Base-by-base conservation (phyloP, 2,888 invertebrate species). In the Heliconius charithonia region DNA sequence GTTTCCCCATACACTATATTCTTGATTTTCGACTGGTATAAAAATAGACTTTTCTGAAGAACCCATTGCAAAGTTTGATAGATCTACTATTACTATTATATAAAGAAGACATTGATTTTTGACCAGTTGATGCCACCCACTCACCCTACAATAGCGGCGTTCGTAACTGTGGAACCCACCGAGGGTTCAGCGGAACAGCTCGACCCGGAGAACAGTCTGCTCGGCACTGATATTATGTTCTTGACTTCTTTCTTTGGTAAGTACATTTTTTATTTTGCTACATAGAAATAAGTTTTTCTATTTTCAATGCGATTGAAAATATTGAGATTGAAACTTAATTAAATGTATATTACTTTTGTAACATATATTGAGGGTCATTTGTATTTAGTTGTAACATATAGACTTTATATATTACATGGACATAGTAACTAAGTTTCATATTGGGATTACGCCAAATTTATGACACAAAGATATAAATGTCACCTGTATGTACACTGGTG, bases 141-240 rank as follows among this genome's bases (percentile, higher is more conserved):
- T 83, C 91, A 93, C 86, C 89, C 95, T 82, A 96, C 96, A 81
- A 96, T 97, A 75, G 90, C 97, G 19, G 96, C 97, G 41, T 97
- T 97, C 87, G 96, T 98, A 83, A 97, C 97, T 9, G 97, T 98
- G 86, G 97, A 98, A 84, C 96, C 97, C 12, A 96, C 97, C 63
- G 95, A 94, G 79, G 88, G 86, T 0, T 82, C 87, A 56, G 95
- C 96, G 0, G 96, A 96, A 79, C 97, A 97, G 83, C 95, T 96
- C 75, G 97, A 97, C 88, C 96, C 96, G 13, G 97, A 98, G 87
- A 97, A 97, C 87, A 97, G 97, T 85, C 95, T 98, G 79, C 96
- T 98, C 73, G 98, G 98, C 82, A 98, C 98, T 51, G 98, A 98
- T 90, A 97, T 98, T 86, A 98, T 98, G 97, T 98, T 98, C 92